Evolutionary conservation across 2,888 invertebrate species (phyloP).

Genomic region (Trisateles emortualis): DNA sequence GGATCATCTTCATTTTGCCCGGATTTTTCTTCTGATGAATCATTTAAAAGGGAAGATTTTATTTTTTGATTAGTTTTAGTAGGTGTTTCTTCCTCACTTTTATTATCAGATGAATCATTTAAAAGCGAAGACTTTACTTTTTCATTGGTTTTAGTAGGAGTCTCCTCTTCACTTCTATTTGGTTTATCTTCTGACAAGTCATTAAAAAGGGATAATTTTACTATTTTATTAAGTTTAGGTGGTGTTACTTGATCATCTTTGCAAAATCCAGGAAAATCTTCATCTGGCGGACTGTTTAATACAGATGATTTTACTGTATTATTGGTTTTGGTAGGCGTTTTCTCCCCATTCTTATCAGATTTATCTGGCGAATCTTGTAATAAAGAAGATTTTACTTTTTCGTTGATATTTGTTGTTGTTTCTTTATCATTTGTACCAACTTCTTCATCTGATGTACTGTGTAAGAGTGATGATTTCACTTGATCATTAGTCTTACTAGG

Average conservation of each 20-base stretch:
- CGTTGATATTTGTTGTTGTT: neutral
- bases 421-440: neutral
- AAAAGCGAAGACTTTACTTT: conserved; percentile 1
- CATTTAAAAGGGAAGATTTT: conserved; percentile 3
- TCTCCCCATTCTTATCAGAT: neutral
- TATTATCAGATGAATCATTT: conserved; percentile 12
- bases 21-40: conserved; percentile 30
- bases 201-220: conserved; percentile 50
- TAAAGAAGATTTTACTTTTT: neutral
- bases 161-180: conserved; percentile 42
- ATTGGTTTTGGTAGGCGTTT: neutral
- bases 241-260: neutral
- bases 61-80: conserved; percentile 16
- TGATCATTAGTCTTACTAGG: neutral
- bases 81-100: conserved; percentile 37
- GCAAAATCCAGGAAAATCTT: conserved; percentile 1
- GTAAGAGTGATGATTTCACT: neutral
- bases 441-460: neutral
- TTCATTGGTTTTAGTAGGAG: conserved; percentile 18
- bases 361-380: conserved; percentile 12
- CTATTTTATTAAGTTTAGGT: conserved; percentile 12
- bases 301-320: neutral
- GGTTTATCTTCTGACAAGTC: conserved; percentile 49
- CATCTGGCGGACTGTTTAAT: conserved; percentile 7
- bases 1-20: conserved; percentile 42